A percentile compares a stretch with the other conserved stretches of the same genome.
Evolutionary conservation across 2,888 invertebrate genomes (phyloP).

Genomic region (Hyposoter didymator): DNA sequence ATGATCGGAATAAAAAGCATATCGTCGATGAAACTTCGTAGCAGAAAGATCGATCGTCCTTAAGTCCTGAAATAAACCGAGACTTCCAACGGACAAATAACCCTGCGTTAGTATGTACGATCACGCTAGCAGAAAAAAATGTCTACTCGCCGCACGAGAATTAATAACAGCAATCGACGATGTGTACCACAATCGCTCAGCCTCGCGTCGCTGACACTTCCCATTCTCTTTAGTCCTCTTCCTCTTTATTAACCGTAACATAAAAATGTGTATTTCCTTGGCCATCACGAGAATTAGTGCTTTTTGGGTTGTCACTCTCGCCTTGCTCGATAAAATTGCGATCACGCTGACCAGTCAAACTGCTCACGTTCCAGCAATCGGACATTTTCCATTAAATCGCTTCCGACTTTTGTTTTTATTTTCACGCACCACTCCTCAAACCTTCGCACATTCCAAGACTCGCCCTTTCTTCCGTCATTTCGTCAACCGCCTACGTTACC

Average conservation of each 20-base stretch:
- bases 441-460: neutral
- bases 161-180: neutral
- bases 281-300: neutral
- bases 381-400: neutral
- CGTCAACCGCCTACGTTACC: neutral
- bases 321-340: neutral
- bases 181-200: neutral
- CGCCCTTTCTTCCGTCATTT: neutral
- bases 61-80: neutral
- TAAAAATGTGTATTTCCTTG: neutral
- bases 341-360: neutral
- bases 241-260: neutral
- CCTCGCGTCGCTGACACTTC: neutral
- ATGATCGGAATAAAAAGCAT: conserved; percentile 19
- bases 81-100: conserved; percentile 24
- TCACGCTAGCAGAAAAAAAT: conserved; percentile 12
- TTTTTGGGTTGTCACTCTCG: neutral
- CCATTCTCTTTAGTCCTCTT: neutral
- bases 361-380: neutral
- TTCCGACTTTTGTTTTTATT: neutral
- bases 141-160: conserved; percentile 3
- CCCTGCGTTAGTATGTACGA: conserved; percentile 14
- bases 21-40: conserved; percentile 17
- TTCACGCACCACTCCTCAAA: neutral
- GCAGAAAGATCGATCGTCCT: neutral